Base-by-base conservation (phyloP, 2,113 vertebrate species). In the Ailuropoda melanoleuca region DNA sequence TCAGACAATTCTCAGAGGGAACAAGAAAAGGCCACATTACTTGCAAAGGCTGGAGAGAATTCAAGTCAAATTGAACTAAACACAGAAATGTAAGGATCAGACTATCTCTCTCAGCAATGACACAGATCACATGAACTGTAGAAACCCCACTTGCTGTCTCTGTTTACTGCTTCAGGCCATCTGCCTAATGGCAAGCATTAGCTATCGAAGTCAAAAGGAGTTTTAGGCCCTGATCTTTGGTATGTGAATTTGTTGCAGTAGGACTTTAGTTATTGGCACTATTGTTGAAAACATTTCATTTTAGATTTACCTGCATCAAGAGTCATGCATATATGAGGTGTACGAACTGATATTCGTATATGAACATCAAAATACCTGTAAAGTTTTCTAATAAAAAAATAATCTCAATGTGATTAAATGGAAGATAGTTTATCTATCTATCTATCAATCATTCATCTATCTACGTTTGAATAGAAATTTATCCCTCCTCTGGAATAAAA, bases 11-110 rank as follows among this genome's bases (percentile, higher is more conserved):
- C 91, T 96, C 89, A 88, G 92, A 66, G 83, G 62, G 46, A 82
- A 43, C n/a, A 56, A 84, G 68, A 75, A 84, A 92, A 46, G 12
- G 31, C 34, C 72, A 39, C 15, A 10, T 43, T 60, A 14, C 81
- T 96, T 85, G 62, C 62, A 96, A 96, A 88, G 10, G 12, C 39
- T 89, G 83, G 39, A 82, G 55, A 95, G 46, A 92, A 95, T 92
- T 96, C 37, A 85, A 96, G 53, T 90, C 9, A 92, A 70, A 92
- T 13, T 93, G 24, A 95, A 50, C 13, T 86, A 95, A 55, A 81
- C 48, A 10, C 19, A 85, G 82, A 84, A 66, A 84, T 24, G 31
- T 29, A 72, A 74, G 53, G 17, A 34, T 37, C 74, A 46, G 64
- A 84, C 64, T 39, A 39, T 4, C 31, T 60, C 23, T 93, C 50